Base-by-base conservation (phyloP, 2,888 invertebrate species). In the Scaptomyza parva region DNA sequence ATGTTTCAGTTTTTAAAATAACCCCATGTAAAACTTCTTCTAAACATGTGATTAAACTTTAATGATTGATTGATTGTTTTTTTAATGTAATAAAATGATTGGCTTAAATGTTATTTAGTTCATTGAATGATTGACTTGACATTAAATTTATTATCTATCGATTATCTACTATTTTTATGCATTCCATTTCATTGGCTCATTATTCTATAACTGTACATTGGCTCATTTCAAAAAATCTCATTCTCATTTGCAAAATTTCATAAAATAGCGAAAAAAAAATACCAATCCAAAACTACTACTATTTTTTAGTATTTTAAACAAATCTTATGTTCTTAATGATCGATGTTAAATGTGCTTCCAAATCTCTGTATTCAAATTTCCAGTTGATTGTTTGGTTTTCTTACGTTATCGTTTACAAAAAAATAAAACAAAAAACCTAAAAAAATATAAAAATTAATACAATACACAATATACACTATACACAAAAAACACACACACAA, bases 261-360 rank as follows among this genome's bases (percentile, higher is more conserved):
- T 76, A 58, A 60, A 62, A 62, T 74, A 76, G 61, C 54, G 51
- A 61, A 14, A 7, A 45, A 35, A 57, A 9, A 33, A 7, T 11
- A 12, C 20, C 50, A 52, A 14, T 66, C 37, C 40, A 75, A 70
- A 75, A 55, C 12, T 28, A 48, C 12, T 28, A 48, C 43, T 43
- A 60, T 43, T 33, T 60, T 22, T 65, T 72, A 50, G 43, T 44
- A 41, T 65, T 45, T 69, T 44, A 69, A 58, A 60, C 37, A 59
- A 61, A 41, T 75, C 68, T 80, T 85, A 53, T 72, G 83, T 85
- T 85, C 62, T 65, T 75, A 63, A 59, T 78, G 70, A 85, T 85
- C 70, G 79, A 85, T 85, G 85, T 85, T 85, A 67, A 80, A 75
- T 85, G 85, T 85, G 85, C 87, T 87, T 78, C 48, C 73, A 69